Evolutionary conservation across 2,888 invertebrate species (phyloP), one percentile per base, ranked within the genome.

Genomic region (Oeneis ivallda): DNA sequence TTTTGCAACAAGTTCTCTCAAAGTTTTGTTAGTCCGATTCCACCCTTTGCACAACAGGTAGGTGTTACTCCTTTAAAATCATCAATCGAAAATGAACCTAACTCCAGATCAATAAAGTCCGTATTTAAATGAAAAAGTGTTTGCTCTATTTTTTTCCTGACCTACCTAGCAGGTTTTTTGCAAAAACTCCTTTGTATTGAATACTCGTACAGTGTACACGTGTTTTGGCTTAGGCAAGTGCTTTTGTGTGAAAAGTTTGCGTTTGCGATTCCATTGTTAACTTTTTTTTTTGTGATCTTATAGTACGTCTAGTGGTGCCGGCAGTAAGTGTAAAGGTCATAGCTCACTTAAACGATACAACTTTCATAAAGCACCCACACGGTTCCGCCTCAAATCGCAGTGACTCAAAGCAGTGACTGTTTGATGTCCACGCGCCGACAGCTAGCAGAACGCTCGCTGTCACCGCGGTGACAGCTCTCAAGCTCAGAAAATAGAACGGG

Each of bases 11-110:
- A 49, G 47, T 54, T 37, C 15, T 19, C 34, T n/a, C 45, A 19
- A 62, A 63, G 56, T 41, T 49, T 43, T 65, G 56, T 62, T 62
- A 49, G 41, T 56, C 34, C 41, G 62, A 67, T 64, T 47, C 66
- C 65, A 65, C 71, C 69, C 66, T 71, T 71, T 69, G 69, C 69
- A 69, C 71, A 71, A 69, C 71, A 71, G 71, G 71, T 71, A 71
- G 67, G 50, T 65, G 52, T 34, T 10, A 19, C 6, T 17, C 19
- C 39, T 56, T 13, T 19, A 2, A 13, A 56, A 19, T 11, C 13
- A 17, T 3, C 19, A 41, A 11, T 8, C 7, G 13, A 56, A 39
- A 41, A 19, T 19, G 0, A 19, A 41, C 41, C 17, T 11, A 7
- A 26, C 5, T 2, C 19, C 17, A 8, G 41, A 19, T 7, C 1